Base-by-base conservation (phyloP, 2,888 invertebrate species). In the Tipula helvola region DNA sequence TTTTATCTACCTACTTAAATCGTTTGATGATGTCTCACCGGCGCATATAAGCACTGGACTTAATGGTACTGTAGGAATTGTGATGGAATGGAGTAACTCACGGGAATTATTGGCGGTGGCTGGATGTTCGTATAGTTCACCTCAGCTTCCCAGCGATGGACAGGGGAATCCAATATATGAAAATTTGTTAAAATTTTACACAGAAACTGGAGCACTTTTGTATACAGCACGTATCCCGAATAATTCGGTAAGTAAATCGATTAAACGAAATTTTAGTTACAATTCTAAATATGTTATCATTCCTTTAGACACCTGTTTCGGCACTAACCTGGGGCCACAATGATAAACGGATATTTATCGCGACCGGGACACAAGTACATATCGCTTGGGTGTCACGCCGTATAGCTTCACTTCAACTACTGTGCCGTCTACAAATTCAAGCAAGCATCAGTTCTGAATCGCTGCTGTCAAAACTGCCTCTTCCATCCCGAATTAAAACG, bases 321-420 rank as follows among this genome's bases (percentile, higher is more conserved):
- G 98, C 98, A 1, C 92, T 99, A 90, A 99, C 99, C 8, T 99
- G 99, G 99, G 99, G 98, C 41, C 99, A 99, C 93, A 98, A 98
- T 91, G 99, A 99, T 90, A 96, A 97, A 89, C 94, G 99, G 41
- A 93, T 99, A 88, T 99, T 99, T 91, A 95, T 99, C 88, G 97
- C 97, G 4, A 97, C 97, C 3, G 99, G 99, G 13, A 96, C 96
- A 85, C 95, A 96, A 89, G 95, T 97, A 89, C 97, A 98, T 91
- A 97, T 98, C 88, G 98, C 98, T 83, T 97, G 98, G 94, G 96
- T 99, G 87, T 97, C 97, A 89, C 93, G 97, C 88, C 94, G 96
- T 87, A 96, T 98, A 88, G 97, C 98, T 86, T 96, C 97, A 86
- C 93, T 99, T 89, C 98, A 98, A 92, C 93, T 98, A 89, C 93